Percentiles rank a stretch among this genome's conserved stretches.
phyloP scores from a whole-genome alignment of 2,888 invertebrate species.

The Cremastobaeus sp. region DNA sequence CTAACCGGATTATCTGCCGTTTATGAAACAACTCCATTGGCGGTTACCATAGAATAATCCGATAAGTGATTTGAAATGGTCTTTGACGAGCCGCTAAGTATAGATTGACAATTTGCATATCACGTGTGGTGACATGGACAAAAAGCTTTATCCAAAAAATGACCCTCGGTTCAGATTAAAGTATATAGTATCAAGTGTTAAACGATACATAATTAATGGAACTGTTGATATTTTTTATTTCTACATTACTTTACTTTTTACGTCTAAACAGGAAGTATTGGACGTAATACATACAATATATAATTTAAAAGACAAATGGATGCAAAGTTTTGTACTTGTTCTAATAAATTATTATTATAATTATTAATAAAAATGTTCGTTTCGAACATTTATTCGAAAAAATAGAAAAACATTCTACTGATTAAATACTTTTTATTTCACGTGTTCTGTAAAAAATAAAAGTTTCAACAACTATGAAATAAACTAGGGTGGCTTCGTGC shows the following conservation, averaged over 20 bases:
- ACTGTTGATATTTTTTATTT: slow-evolving; percentile 27
- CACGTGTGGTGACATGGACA: slow-evolving; percentile 68
- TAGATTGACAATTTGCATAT: slow-evolving; percentile 73
- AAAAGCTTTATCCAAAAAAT: slow-evolving; percentile 39
- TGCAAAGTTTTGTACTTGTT: too few species aligned
- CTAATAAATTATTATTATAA: too few species aligned
- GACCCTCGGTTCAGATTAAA: slow-evolving; percentile 37
- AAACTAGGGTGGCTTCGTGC: too few species aligned
- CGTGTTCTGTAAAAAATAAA: too few species aligned
- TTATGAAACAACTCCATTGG: slow-evolving; percentile 76
- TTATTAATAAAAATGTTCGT: too few species aligned
- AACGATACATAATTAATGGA: slow-evolving; percentile 54
- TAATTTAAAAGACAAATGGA: too few species aligned
- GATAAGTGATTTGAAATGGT: slow-evolving; percentile 78
- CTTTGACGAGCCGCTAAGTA: slow-evolving; percentile 76
- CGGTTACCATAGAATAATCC: slow-evolving; percentile 72
- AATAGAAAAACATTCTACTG: too few species aligned
- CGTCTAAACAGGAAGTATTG: too few species aligned
- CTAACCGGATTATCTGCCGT: slow-evolving; percentile 75
- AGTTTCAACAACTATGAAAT: too few species aligned
- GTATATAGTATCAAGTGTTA: slow-evolving; percentile 50
- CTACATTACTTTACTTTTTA: background rate
- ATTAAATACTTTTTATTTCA: too few species aligned
- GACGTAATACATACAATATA: too few species aligned
- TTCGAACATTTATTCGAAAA: too few species aligned